Evolutionary conservation across 2,113 vertebrate species (phyloP), one percentile per base, ranked within the genome.

Genomic region (Stegostoma tigrinum): DNA sequence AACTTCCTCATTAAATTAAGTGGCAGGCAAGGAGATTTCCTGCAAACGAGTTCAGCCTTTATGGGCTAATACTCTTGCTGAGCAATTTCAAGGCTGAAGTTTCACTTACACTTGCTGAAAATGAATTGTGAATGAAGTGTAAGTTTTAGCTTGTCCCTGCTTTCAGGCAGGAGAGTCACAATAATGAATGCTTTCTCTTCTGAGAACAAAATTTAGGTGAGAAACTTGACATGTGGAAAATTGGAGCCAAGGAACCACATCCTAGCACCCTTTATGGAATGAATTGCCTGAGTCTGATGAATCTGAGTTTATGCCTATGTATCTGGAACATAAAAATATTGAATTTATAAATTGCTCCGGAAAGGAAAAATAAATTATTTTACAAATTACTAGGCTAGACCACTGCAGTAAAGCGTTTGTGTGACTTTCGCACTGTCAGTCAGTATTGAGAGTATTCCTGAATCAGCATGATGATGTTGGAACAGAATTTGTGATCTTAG

Each of bases 311-410:
- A 61, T 61, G 55, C 55, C 55, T 61, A 61, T 12, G 12, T 10
- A 61, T 61, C 0, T 61, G 55, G 55, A 10, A 70, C 68, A 24
- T 30, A 55, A 87, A 87, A 87, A 48, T 12, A 38, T 66, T 66
- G 17, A 93, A 66, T 66, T 67, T 19, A 23, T 23, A 93, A 66
- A 67, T 93, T 93, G n/a, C 34, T 66, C 42, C 61, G 21, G 89
- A 93, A 93, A 23, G 89, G 61, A 93, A 93, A 93, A 66, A 66
- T 93, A 93, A 93, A 93, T 93, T 5, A 93, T 66, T 93, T 67
- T 64, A 6, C 2, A 45, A 66, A 67, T 93, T 93, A 38, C 8
- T 17, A 23, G 10, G 61, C 42, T 66, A 34, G 89, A 66, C 61
- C 30, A n/a, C n/a, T 5, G 14, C 64, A n/a, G 30, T 55, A 91